Base-by-base conservation (phyloP, 2,888 invertebrate genomes). In the Agriopis leucophaearia region DNA sequence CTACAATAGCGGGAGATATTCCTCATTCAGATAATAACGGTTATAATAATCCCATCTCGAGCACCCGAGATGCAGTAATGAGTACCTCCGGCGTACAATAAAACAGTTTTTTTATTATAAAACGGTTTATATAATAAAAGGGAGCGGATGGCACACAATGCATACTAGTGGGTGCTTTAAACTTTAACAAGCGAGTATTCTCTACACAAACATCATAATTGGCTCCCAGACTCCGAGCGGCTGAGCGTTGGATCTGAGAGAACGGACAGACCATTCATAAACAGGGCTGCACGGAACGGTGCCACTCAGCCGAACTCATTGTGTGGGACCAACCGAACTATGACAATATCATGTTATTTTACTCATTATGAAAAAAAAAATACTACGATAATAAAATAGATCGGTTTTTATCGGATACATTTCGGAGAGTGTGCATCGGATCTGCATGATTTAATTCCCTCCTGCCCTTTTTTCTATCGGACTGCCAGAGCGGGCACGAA, bases 121-220 rank as follows among this genome's bases (percentile, higher is more conserved):
- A 27, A 50, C 27, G 50, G 35, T 51, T 51, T 50, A 36, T 61
- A 62, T 40, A 45, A 61, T 61, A 66, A 42, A 42, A 40, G 3
- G 13, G 38, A 62, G 52, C 66, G 61, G 61, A 62, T 27, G 57
- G 18, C 50, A 2, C 57, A 61, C 62, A 62, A 61, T 58, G 57
- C 62, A 52, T 58, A 52, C 57, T 62, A 66, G 66, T 66, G 66
- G 36, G 63, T 64, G 73, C 67, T 64, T 65, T 62, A 64, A 70
- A 70, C 66, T 72, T 74, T 78, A 81, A 82, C 81, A 80, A 81
- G 81, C 80, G 42, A 69, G 70, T 74, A 72, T 78, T 77, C 76
- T 72, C 68, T 76, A 69, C 65, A 54, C 75, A 78, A 83, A 77
- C 74, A 72, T 72, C 64, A 70, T 87, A 86, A 87, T 87, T 87